Conservation (phyloP, 1,140 invertebrate species). For the Tenebrio molitor region DNA sequence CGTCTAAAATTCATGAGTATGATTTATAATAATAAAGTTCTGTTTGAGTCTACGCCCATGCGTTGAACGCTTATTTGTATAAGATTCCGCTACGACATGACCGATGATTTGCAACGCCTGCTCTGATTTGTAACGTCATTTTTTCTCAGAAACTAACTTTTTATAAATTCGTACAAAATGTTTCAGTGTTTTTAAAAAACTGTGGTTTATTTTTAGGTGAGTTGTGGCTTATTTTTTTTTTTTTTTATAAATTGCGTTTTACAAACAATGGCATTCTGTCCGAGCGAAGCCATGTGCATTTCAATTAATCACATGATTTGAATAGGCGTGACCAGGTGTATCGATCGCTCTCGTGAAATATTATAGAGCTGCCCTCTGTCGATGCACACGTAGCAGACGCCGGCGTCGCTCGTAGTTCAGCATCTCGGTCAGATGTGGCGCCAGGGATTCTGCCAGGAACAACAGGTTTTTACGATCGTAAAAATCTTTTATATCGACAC, state of each 20-base stretch:
- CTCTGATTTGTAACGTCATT: no score
- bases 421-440: conserved; percentile 46
- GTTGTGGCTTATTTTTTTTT: no score
- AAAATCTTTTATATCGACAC: conserved; percentile 21
- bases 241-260: background rate
- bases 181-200: no score
- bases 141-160: no score
- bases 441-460: conserved; percentile 26
- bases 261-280: background rate
- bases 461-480: conserved; percentile 29
- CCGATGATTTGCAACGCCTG: no score
- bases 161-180: no score
- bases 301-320: conserved; percentile 45
- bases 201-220: no score
- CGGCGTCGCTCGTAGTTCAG: conserved; percentile 46
- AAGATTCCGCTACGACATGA: no score
- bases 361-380: conserved; percentile 44
- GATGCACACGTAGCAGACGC: conserved; percentile 37
- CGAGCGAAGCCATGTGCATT: background rate
- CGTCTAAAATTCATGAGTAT: no score
- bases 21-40: no score
- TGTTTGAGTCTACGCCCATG: no score
- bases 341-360: conserved; percentile 36
- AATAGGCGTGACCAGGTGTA: conserved; percentile 45
- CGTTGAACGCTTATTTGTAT: no score